phyloP scores from a whole-genome alignment of 2,888 invertebrate genomes.

The Catocala sponsa region DNA sequence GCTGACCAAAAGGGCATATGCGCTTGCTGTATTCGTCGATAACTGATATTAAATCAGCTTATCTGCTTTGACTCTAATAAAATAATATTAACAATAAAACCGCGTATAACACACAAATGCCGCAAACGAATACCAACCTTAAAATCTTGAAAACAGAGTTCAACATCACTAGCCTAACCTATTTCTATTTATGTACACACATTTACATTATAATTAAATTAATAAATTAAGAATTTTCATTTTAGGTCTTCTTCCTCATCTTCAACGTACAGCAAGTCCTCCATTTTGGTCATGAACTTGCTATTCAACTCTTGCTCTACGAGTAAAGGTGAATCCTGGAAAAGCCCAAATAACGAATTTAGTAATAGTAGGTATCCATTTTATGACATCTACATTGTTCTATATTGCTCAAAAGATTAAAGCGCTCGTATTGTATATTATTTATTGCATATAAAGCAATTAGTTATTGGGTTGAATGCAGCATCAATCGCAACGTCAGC shows the following conservation, averaged over 20 bases:
- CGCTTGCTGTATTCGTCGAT: too few relatives aligned
- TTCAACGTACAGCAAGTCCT: constrained; percentile 78
- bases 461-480: too few relatives aligned
- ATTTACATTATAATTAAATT: constrained; percentile 52
- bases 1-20: too few relatives aligned
- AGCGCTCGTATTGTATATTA: too few relatives aligned
- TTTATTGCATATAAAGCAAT: too few relatives aligned
- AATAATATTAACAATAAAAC: too few relatives aligned
- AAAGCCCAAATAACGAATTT: constrained; percentile 10
- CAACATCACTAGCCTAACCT: constrained; percentile 40
- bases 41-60: too few relatives aligned
- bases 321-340: constrained; percentile 64
- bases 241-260: constrained; percentile 82
- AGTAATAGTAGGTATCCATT: too few relatives aligned
- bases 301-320: constrained; percentile 71
- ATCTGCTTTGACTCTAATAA: too few relatives aligned
- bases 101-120: background rate
- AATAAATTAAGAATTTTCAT: constrained; percentile 52
- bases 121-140: constrained; percentile 30
- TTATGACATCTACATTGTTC: too few relatives aligned
- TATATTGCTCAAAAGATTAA: too few relatives aligned
- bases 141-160: constrained; percentile 29
- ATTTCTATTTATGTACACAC: constrained; percentile 52
- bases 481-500: too few relatives aligned
- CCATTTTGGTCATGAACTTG: constrained; percentile 81